Base-by-base conservation (phyloP, 2,797 vertebrate species). In the Channallabes apus region DNA sequence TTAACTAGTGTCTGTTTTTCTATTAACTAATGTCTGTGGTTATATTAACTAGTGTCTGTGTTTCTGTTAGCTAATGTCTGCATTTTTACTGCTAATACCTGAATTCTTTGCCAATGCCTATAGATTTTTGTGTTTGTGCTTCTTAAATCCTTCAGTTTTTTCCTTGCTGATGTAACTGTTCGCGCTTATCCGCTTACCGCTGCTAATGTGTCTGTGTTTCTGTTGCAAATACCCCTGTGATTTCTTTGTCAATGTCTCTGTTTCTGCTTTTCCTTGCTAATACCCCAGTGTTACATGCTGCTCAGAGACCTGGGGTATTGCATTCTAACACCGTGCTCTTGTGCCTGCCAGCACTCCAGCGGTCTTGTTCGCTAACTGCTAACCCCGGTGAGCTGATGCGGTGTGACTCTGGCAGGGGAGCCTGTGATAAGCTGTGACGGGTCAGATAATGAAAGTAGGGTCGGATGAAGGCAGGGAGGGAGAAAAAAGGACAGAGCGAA, bases 381-480 rank as follows among this genome's bases (percentile, higher is more conserved):
- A 41, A 67, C 79, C 35, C 62, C 22, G 38, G 59, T 62, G 41
- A 77, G 72, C 46, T 38, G 73, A 11, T 58, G 83, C 11, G 46
- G n/a, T 67, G 54, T 62, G 86, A 80, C 82, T 81, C n/a, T 69
- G 81, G 69, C 29, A 32, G 82, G 67, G 46, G 27, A 78, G 58
- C 6, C 80, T 72, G 27, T 84, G 71, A 88, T 86, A 67, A 61
- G 67, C 62, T 51, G 68, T 75, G 86, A 88, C 69, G 72, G 58
- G 71, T 82, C 68, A 88, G 80, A 73, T 65, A 83, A 87, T 81
- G 64, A 83, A 85, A 82, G 88, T 83, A 83, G 69, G 78, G 76
- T 64, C 76, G 82, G 83, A 78, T 80, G 61, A 85, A 86, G 71
- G 77, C 18, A 62, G 22, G 69, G 62, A 61, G 58, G 35, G 59